A percentile compares a stretch with the other conserved stretches of the same genome.
Evolutionary conservation across 1,140 invertebrate species (phyloP).

Genomic region (Drosophila mauritiana): DNA sequence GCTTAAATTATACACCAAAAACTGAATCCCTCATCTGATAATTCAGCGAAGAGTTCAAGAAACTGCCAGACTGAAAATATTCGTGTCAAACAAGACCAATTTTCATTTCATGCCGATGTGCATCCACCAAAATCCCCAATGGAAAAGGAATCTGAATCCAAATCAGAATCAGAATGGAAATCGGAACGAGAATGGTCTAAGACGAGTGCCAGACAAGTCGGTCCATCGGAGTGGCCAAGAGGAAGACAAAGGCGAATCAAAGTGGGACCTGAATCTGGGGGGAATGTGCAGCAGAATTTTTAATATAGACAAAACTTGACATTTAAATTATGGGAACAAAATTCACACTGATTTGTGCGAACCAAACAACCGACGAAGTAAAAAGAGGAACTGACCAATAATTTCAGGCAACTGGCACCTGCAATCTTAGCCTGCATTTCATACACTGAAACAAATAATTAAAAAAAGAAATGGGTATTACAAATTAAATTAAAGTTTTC

Average conservation of each 20-base stretch:
- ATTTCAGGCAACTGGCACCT: constrained; percentile 59
- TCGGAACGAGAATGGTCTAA: constrained; percentile 39
- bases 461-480: neutral
- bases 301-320: constrained; percentile 80
- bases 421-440: constrained; percentile 40
- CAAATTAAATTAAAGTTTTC: too few species aligned
- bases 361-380: neutral
- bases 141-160: constrained; percentile 4
- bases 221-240: constrained; percentile 29
- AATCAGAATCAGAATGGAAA: constrained; percentile 15
- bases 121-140: constrained; percentile 7
- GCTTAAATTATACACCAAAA: constrained; percentile 33
- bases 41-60: constrained; percentile 26
- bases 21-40: constrained; percentile 6
- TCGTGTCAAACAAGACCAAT: constrained; percentile 59
- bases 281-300: constrained; percentile 56
- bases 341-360: constrained; percentile 53
- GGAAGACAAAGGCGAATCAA: constrained; percentile 32
- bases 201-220: constrained; percentile 54
- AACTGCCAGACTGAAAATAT: constrained; percentile 47
- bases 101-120: constrained; percentile 50
- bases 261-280: constrained; percentile 4
- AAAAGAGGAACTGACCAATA: constrained; percentile 45
- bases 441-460: constrained; percentile 6
- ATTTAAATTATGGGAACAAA: constrained; percentile 78